phyloP scores from a whole-genome alignment of 2,797 vertebrate species.

The Nasua narica region DNA sequence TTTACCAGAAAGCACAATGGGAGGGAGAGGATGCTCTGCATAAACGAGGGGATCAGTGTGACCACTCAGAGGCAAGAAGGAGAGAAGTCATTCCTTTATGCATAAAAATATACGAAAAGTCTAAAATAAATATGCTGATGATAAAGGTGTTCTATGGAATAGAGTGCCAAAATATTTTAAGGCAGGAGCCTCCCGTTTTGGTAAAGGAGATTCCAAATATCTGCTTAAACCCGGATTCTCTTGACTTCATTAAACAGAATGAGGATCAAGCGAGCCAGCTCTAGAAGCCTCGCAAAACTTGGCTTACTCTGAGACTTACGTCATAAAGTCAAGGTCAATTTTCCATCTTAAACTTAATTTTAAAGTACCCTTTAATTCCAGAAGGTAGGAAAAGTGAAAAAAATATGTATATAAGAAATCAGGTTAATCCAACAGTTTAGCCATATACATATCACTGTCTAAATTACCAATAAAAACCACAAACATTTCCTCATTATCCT shows the following conservation, averaged over 20 bases:
- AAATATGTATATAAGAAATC: neutral
- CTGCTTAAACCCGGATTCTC: neutral
- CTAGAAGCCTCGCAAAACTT: neutral
- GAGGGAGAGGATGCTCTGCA: neutral
- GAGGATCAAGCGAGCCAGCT: neutral
- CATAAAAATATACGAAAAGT: neutral
- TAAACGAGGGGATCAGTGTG: neutral
- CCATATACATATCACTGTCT: neutral
- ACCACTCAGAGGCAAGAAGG: neutral
- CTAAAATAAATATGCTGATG: neutral
- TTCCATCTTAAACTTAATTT: conserved; percentile 25
- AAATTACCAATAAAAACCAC: neutral
- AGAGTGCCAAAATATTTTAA: neutral
- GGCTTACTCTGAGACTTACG: neutral
- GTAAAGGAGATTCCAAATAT: neutral
- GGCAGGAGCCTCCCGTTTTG: neutral
- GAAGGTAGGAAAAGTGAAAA: neutral
- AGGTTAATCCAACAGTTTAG: neutral
- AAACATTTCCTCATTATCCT: conserved; percentile 38
- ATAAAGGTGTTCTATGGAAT: neutral
- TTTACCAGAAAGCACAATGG: neutral
- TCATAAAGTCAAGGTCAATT: neutral
- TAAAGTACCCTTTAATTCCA: neutral
- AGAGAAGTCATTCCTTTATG: neutral
- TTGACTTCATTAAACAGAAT: neutral